phyloP scores from a whole-genome alignment of 2,797 vertebrate species.

The Natrix natrix region DNA sequence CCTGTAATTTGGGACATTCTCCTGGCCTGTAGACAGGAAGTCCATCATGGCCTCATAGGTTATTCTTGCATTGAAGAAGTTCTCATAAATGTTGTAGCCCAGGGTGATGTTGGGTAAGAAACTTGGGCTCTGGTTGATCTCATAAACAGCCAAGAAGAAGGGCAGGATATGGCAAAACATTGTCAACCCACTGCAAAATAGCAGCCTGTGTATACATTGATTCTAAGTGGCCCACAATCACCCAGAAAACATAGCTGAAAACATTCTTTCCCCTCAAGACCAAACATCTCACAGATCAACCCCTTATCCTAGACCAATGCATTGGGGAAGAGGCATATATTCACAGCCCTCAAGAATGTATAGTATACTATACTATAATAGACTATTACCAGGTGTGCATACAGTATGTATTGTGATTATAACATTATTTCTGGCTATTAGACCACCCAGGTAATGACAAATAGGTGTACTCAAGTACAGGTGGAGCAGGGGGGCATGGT shows the following conservation, averaged over 20 bases:
- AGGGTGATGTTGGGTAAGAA: neutral
- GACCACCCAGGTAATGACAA: no score
- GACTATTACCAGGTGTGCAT: neutral
- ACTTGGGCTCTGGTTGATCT: neutral
- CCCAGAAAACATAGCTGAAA: neutral
- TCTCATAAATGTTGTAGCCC: neutral
- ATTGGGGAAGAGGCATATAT: neutral
- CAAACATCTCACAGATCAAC: neutral
- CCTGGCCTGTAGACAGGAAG: neutral
- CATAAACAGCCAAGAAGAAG: neutral
- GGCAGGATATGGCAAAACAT: neutral
- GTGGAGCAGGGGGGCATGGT: neutral
- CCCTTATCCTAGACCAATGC: neutral
- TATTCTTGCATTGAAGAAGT: neutral
- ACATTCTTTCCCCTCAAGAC: neutral
- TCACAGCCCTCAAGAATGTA: neutral
- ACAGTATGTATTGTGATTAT: no score
- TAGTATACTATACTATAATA: no score
- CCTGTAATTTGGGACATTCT: neutral
- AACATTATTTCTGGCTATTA: no score
- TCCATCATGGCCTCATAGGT: neutral
- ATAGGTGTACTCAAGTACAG: no score
- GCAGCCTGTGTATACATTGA: no score
- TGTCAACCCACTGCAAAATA: no score
- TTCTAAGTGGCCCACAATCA: neutral